These are phyloP conservation scores for Melipona beecheii DNA, from an alignment of 2,888 invertebrate genomes.

Conservation along the genomic window DNA sequence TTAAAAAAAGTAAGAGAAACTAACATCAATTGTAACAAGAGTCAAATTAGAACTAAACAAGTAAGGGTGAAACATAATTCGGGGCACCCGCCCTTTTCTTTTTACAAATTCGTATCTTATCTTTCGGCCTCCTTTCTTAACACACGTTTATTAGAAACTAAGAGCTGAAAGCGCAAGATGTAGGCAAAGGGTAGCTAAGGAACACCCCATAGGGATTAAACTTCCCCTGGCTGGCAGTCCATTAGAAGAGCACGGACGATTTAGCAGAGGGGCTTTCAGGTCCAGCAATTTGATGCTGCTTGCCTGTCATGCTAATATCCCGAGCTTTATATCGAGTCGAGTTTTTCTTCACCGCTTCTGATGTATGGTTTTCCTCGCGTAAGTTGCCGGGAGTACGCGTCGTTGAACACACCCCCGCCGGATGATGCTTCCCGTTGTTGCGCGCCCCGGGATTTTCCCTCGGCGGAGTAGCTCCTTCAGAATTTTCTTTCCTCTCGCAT, in stretches of 20 bases:
- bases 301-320: constrained; percentile 83
- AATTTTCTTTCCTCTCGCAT: background rate
- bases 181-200: background rate
- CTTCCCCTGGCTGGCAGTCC: constrained; percentile 77
- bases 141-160: background rate
- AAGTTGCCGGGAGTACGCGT: constrained; percentile 46
- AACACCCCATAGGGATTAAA: constrained; percentile 70
- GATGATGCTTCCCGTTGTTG: background rate
- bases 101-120: background rate
- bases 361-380: constrained; percentile 44
- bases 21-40: too few relatives aligned
- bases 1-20: too few relatives aligned
- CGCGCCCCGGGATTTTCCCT: background rate
- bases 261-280: constrained; percentile 81
- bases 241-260: constrained; percentile 83
- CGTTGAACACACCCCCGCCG: constrained; percentile 45
- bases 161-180: background rate
- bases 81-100: too few relatives aligned
- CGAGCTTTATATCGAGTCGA: constrained; percentile 71
- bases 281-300: constrained; percentile 81
- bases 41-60: too few relatives aligned
- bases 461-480: background rate
- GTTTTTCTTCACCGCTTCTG: constrained; percentile 58
- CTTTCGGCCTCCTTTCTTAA: background rate
- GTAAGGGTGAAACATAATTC: too few relatives aligned